A percentile compares a stretch with the other conserved stretches of the same genome.
Conservation (phyloP, 53 echinoderm and acorn worm genomes). For the Luidia sarsii region DNA sequence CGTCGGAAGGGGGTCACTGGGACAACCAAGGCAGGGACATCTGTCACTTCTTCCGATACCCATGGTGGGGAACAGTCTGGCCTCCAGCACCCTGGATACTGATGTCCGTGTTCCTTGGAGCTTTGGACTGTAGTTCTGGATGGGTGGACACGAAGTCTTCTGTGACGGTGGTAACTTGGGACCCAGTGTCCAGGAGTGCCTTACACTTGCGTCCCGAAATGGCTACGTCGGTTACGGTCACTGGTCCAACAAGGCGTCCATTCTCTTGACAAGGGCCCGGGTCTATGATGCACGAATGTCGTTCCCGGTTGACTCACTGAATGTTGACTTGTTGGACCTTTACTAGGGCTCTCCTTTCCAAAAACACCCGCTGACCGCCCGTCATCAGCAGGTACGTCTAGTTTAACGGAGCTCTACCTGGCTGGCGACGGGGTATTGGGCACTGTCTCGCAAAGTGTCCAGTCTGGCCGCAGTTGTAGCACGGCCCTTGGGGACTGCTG, state of each 20-base stretch:
- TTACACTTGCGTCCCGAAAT: not conserved
- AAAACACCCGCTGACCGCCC: slow-evolving; percentile 6
- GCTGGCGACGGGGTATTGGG: not conserved
- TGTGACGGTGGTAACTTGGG: slow-evolving; percentile 14
- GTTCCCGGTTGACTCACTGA: not conserved
- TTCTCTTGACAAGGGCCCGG: not conserved
- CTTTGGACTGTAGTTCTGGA: not conserved
- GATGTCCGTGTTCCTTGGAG: not conserved
- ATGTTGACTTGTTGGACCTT: not conserved
- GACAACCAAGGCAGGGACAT: not conserved
- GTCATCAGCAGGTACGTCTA: slow-evolving; percentile 17
- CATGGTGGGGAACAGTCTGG: slow-evolving; percentile 2
- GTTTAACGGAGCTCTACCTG: not conserved
- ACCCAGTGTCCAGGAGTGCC: slow-evolving; percentile 9
- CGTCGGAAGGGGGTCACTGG: not conserved
- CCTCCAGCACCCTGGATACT: slow-evolving; percentile 9
- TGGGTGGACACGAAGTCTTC: not conserved
- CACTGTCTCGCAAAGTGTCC: slow-evolving; percentile 11
- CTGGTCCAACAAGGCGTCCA: not conserved
- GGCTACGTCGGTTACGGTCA: not conserved
- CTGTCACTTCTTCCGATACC: not conserved
- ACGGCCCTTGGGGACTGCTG: not conserved
- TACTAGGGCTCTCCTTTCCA: not conserved
- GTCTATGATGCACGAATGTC: not conserved
- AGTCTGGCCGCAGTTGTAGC: slow-evolving; percentile 2